Conservation (phyloP, 2,113 vertebrate genomes). For the Myotis davidii region DNA sequence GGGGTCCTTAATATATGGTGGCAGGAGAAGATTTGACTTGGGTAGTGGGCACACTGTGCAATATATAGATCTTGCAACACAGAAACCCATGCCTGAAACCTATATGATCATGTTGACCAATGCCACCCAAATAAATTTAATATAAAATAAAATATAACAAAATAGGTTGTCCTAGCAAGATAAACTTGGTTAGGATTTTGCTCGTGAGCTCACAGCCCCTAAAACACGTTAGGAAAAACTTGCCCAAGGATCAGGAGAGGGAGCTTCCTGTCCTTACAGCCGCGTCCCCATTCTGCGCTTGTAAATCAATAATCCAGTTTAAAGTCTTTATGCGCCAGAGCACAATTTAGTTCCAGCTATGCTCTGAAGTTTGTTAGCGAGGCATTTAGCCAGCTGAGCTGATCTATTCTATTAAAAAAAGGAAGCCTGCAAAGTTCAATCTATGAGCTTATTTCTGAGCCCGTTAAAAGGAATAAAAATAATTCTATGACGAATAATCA, state of each 20-base stretch:
- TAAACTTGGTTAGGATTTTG: conserved; percentile 73
- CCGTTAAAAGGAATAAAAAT: conserved; percentile 61
- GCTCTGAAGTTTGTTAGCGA: conserved; percentile 34
- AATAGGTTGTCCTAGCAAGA: conserved; percentile 72
- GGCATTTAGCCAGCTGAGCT: conserved; percentile 43
- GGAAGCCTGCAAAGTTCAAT: conserved; percentile 54
- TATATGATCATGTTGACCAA: too few species aligned
- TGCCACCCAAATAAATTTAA: too few species aligned
- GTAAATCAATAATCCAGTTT: conserved; percentile 25
- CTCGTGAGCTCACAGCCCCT: conserved; percentile 51
- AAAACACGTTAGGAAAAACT: background rate
- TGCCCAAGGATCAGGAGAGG: conserved; percentile 68
- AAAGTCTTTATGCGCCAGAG: conserved; percentile 24
- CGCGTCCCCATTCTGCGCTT: background rate
- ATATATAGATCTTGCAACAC: too few species aligned
- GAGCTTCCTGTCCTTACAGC: conserved; percentile 66
- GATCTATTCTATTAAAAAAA: conserved; percentile 15
- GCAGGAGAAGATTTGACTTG: too few species aligned
- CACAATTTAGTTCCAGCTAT: conserved; percentile 56
- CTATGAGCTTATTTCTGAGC: conserved; percentile 52
- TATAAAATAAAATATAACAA: too few species aligned
- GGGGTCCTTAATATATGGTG: too few species aligned
- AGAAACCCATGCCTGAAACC: too few species aligned
- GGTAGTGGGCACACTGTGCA: too few species aligned
- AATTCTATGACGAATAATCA: conserved; percentile 65